Evolutionary conservation across 2,888 invertebrate species (phyloP), one percentile per base, ranked within the genome.

Genomic region (Cryptosula pallasiana): DNA sequence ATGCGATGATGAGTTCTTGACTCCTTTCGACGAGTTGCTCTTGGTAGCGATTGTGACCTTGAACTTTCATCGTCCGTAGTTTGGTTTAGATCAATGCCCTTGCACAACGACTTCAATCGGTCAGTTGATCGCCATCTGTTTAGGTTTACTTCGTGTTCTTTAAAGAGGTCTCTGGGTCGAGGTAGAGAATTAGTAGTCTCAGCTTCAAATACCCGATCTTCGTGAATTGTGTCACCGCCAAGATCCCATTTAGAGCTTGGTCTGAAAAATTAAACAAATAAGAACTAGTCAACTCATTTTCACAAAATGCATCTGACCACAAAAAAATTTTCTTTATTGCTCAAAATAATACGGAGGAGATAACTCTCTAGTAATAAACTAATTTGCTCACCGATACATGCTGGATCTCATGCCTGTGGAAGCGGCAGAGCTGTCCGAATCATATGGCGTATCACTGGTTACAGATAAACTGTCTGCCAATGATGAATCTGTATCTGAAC

Each of bases 201-300:
- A 63, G 63, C 32, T 5, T 2, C 9, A 34, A 32, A 63, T 27
- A 63, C 63, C 32, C 32, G 20, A 13, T 63, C 63, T 63, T 63
- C 63, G n/a, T 32, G 63, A 9, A 63, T 63, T 63, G 63, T 63
- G 3, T 63, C 63, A 3, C 63, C 63, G 2, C 63, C 63, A 13
- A 63, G 63, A 9, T 63, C 63, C 63, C 63, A 63, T 34, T 63
- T 63, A 5, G 63, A 32, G 13, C 63, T 63, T 9, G 63, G 63
- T 13, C 63, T 63, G 34, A n/a, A n/a, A n/a, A n/a, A n/a, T n/a
- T n/a, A n/a, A n/a, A n/a, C n/a, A n/a, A n/a, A n/a, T n/a, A n/a
- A n/a, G n/a, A n/a, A n/a, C n/a, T n/a, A n/a, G n/a, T n/a, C n/a
- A n/a, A n/a, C n/a, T n/a, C n/a, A n/a, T n/a, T n/a, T n/a, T n/a